Percentiles rank a stretch among this genome's conserved stretches.
Conservation (phyloP, 2,888 invertebrate genomes). For the Drosophila mercatorum region DNA sequence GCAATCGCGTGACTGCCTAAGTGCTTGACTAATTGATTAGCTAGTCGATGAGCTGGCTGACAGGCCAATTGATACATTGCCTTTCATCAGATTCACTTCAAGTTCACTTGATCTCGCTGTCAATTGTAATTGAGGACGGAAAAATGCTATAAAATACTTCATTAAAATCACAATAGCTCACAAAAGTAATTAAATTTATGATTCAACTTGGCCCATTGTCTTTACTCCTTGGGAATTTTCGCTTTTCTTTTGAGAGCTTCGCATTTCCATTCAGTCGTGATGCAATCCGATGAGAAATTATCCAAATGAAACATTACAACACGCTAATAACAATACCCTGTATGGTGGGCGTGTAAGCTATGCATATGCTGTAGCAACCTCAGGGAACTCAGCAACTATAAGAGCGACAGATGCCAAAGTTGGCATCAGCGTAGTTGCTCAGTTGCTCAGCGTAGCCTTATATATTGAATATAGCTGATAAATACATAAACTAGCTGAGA, state of each 20-base stretch:
- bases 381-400: not conserved
- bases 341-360: not conserved
- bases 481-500: not conserved
- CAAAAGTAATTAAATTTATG: not conserved
- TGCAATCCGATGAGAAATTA: constrained; percentile 8
- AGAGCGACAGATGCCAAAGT: not conserved
- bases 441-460: not conserved
- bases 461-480: not conserved
- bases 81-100: not conserved
- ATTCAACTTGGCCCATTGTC: not conserved
- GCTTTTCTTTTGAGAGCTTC: not conserved
- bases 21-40: not conserved
- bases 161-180: not conserved
- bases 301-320: constrained; percentile 7
- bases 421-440: too few species aligned
- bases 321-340: constrained; percentile 1
- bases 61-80: not conserved
- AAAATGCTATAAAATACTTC: not conserved
- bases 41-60: too few species aligned
- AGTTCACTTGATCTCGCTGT: not conserved
- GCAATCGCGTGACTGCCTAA: not conserved
- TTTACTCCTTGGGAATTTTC: constrained; percentile 7
- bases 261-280: constrained; percentile 5
- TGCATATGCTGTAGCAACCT: not conserved
- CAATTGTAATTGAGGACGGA: not conserved